phyloP scores from a whole-genome alignment of 2,797 vertebrate genomes.

The Chiloscyllium punctatum region DNA sequence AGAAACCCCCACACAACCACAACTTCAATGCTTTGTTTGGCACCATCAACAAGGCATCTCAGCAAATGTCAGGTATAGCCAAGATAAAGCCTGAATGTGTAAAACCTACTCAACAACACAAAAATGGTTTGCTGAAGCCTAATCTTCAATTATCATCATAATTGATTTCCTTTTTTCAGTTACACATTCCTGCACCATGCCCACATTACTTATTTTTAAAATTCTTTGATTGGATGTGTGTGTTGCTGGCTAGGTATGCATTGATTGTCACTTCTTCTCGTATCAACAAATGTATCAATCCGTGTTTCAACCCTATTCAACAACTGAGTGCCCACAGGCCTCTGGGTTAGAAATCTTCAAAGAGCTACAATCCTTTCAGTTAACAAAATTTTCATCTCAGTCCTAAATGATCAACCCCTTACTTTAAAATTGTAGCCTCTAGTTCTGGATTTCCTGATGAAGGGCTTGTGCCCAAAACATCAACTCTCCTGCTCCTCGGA shows the following conservation, averaged over 20 bases:
- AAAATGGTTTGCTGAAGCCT: no score
- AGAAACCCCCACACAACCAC: background rate
- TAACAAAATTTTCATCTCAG: background rate
- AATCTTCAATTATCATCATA: background rate
- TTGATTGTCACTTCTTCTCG: background rate
- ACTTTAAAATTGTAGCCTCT: background rate
- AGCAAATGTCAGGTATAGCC: background rate
- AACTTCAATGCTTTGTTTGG: background rate
- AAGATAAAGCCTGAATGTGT: background rate
- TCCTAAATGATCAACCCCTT: background rate
- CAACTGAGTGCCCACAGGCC: background rate
- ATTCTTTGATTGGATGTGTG: no score
- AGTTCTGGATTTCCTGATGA: background rate
- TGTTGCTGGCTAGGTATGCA: no score
- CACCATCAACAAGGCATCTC: background rate
- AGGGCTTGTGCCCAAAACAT: no score
- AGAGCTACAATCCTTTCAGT: background rate
- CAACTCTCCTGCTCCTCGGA: no score
- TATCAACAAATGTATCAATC: background rate
- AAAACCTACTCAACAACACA: background rate
- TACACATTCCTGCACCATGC: background rate
- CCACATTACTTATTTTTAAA: background rate
- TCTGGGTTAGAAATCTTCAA: background rate
- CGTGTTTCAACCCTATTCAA: background rate
- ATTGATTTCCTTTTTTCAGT: background rate